phyloP scores from a whole-genome alignment of 2,113 vertebrate genomes.

The Salvator merianae region DNA sequence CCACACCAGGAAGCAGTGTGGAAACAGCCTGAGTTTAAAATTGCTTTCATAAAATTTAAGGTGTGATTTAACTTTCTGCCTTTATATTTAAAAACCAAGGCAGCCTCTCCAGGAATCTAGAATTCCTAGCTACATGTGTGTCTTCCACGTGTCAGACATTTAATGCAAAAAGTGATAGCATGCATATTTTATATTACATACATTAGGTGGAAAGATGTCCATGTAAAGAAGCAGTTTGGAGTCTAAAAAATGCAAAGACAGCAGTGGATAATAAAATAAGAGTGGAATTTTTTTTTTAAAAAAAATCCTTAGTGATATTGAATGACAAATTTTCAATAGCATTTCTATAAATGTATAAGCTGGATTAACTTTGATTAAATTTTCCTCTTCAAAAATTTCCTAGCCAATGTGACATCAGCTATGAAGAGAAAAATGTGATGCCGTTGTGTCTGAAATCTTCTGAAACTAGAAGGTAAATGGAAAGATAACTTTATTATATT shows the following conservation, averaged over 20 bases:
- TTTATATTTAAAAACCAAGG: no score
- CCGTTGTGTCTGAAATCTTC: neutral
- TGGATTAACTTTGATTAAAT: neutral
- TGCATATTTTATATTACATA: neutral
- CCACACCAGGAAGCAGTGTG: no score
- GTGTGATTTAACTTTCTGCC: no score
- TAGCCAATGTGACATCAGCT: neutral
- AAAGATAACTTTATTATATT: constrained; percentile 10
- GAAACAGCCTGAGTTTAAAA: no score
- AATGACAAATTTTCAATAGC: neutral
- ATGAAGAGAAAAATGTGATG: constrained; percentile 10
- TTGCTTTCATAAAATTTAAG: no score
- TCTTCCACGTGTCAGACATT: neutral
- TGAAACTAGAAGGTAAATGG: neutral
- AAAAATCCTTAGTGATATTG: neutral
- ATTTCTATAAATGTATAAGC: neutral
- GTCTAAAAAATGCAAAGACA: neutral
- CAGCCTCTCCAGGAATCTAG: neutral
- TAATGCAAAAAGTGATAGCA: neutral
- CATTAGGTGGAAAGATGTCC: neutral
- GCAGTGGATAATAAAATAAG: neutral
- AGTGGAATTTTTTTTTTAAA: no score
- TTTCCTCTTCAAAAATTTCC: neutral
- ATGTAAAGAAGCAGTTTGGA: neutral
- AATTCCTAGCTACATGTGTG: neutral